phyloP scores from a whole-genome alignment of 2,113 vertebrate species.

The Tapirus terrestris region DNA sequence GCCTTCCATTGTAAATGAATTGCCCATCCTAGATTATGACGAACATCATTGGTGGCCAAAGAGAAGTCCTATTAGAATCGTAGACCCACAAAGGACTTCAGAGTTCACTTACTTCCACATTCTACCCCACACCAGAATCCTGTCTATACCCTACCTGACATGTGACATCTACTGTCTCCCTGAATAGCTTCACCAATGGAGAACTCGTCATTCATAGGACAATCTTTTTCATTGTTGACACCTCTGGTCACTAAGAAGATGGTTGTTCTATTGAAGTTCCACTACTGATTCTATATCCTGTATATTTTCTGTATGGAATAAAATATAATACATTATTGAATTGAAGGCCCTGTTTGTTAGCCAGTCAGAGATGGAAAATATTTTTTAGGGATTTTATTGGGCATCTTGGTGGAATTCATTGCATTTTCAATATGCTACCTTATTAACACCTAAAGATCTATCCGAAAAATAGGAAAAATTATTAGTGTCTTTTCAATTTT shows the following conservation, averaged over 20 bases:
- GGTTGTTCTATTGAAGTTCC: not conserved
- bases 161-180: not conserved
- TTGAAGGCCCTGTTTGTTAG: not conserved
- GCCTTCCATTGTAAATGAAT: not conserved
- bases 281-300: not conserved
- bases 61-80: not conserved
- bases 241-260: not conserved
- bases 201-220: not conserved
- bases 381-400: not conserved
- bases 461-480: not conserved
- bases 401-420: not conserved
- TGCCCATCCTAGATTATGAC: not conserved
- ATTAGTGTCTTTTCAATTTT: not conserved
- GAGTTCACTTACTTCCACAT: not conserved
- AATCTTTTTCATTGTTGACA: not conserved
- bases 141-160: not conserved
- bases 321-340: not conserved
- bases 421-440: not conserved
- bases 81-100: not conserved
- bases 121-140: not conserved
- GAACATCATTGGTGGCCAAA: not conserved
- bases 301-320: not conserved
- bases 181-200: not conserved
- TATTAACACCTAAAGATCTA: not conserved
- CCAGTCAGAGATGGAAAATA: not conserved